phyloP scores from a whole-genome alignment of 2,113 vertebrate genomes.

The Ascaphus truei region DNA sequence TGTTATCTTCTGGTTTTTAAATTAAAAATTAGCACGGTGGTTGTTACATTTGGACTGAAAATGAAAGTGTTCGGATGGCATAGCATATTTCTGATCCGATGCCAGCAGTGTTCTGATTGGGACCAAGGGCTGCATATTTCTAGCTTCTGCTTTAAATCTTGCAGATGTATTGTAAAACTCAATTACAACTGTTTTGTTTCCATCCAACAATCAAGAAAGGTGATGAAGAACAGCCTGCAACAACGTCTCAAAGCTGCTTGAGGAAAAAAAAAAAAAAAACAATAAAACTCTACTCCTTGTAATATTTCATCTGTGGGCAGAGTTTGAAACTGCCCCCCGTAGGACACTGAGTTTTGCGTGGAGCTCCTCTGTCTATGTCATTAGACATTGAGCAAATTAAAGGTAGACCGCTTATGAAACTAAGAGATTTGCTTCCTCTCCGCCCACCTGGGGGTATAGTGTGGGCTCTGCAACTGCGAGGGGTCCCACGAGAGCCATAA shows the following conservation, averaged over 20 bases:
- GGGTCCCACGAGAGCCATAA: slow-evolving; percentile 48
- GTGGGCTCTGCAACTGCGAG: slow-evolving; percentile 54
- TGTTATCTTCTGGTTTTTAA: too few species aligned
- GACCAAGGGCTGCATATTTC: background rate
- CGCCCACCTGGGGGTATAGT: slow-evolving; percentile 55
- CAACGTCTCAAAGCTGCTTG: slow-evolving; percentile 43
- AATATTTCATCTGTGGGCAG: slow-evolving; percentile 20
- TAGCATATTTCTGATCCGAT: too few species aligned
- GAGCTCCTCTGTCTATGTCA: slow-evolving; percentile 51
- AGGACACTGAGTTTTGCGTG: slow-evolving; percentile 47
- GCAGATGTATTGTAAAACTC: background rate
- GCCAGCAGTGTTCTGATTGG: background rate
- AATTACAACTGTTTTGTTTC: background rate
- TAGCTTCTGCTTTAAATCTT: background rate
- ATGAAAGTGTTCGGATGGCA: too few species aligned
- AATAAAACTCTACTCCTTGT: slow-evolving; percentile 32
- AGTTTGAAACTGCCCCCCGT: slow-evolving; percentile 45
- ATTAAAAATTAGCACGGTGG: too few species aligned
- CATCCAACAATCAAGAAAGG: slow-evolving; percentile 20
- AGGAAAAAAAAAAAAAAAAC: slow-evolving; percentile 32
- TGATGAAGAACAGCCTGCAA: slow-evolving; percentile 16
- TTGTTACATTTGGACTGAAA: too few species aligned
- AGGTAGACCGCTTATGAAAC: slow-evolving; percentile 49
- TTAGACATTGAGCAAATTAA: slow-evolving; percentile 54
- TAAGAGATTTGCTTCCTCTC: slow-evolving; percentile 51